phyloP scores from a whole-genome alignment of 2,113 vertebrate species.

The Euleptes europaea region DNA sequence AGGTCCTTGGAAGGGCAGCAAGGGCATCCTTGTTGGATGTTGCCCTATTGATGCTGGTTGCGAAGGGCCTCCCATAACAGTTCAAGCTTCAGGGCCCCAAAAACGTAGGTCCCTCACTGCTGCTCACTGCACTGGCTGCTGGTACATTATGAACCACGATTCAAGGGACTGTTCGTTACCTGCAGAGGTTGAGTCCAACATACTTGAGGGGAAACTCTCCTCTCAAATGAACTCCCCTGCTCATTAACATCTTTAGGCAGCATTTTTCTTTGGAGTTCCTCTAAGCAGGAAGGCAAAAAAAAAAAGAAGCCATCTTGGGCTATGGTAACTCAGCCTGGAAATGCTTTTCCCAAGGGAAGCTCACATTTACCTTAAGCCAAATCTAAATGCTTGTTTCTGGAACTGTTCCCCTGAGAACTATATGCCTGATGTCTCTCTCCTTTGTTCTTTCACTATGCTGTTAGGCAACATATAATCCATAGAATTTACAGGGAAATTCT shows the following conservation, averaged over 20 bases:
- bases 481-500: neutral
- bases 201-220: neutral
- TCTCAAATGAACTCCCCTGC: neutral
- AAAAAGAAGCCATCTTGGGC: neutral
- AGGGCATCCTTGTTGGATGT: no score
- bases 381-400: neutral
- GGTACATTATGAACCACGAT: neutral
- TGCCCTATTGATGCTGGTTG: no score
- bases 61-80: no score
- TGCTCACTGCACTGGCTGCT: neutral
- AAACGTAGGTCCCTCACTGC: no score
- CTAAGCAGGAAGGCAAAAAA: neutral
- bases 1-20: no score
- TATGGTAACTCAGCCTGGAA: neutral
- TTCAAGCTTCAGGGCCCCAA: no score
- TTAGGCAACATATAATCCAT: neutral
- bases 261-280: neutral
- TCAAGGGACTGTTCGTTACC: neutral
- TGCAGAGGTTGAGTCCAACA: neutral
- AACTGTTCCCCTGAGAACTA: conserved; percentile 17
- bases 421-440: neutral
- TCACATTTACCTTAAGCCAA: conserved; percentile 16
- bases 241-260: neutral
- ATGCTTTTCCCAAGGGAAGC: neutral
- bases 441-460: neutral